These are phyloP conservation scores for Lasius fuliginosus DNA, from an alignment of 2,888 invertebrate genomes.

Conservation along the genomic window DNA sequence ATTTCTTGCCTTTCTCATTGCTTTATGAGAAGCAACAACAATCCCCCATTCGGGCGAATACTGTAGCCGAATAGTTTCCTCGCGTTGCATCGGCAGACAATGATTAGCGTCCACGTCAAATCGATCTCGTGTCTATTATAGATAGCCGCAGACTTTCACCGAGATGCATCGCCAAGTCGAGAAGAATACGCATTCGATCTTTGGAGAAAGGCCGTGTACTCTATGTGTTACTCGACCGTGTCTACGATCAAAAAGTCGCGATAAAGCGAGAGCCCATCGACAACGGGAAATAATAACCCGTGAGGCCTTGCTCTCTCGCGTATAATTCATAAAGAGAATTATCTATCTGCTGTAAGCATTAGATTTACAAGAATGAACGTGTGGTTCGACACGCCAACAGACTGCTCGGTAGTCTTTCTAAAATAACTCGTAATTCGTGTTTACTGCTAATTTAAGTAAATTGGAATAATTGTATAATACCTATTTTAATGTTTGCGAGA, in stretches of 20 bases:
- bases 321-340: slow-evolving; percentile 16
- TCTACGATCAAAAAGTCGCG: slow-evolving; percentile 44
- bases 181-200: slow-evolving; percentile 50
- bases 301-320: slow-evolving; percentile 5
- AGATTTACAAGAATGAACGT: slow-evolving; percentile 8
- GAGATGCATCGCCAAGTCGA: slow-evolving; percentile 22
- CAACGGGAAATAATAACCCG: slow-evolving; percentile 21
- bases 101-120: slow-evolving; percentile 52
- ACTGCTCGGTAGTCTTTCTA: neutral
- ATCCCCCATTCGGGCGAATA: neutral
- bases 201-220: slow-evolving; percentile 45
- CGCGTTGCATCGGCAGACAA: slow-evolving; percentile 36
- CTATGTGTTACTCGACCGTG: slow-evolving; percentile 37
- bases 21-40: slow-evolving; percentile 5
- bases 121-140: slow-evolving; percentile 32
- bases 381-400: neutral
- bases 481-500: neutral
- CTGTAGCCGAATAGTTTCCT: slow-evolving; percentile 3
- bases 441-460: slow-evolving; percentile 1
- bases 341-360: neutral
- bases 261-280: slow-evolving; percentile 42
- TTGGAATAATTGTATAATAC: neutral
- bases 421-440: slow-evolving; percentile 7
- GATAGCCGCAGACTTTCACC: slow-evolving; percentile 49
- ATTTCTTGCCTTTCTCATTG: slow-evolving; percentile 2